Evolutionary conservation across 2,888 invertebrate genomes (phyloP).

Genomic region (Leucophora obtusa): DNA sequence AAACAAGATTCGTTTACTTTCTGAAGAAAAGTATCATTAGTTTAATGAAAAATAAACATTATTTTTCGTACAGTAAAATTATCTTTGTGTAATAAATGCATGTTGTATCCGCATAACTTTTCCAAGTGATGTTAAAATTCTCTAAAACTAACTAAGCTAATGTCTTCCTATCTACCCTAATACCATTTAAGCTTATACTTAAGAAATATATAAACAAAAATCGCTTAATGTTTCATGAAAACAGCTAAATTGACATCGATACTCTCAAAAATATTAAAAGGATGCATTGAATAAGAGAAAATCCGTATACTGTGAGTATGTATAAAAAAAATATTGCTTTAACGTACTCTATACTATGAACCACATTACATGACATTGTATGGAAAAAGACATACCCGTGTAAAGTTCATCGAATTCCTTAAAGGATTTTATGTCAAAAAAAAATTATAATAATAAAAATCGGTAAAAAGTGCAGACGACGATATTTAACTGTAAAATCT

Average conservation of each 20-base stretch:
- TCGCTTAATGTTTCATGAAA: not conserved
- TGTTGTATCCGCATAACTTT: too few species aligned
- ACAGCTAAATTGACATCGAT: not conserved
- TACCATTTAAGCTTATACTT: too few species aligned
- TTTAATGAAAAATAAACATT: too few species aligned
- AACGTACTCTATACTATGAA: not conserved
- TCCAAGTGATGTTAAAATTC: too few species aligned
- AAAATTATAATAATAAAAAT: constrained; percentile 1
- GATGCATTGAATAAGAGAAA: constrained; percentile 46
- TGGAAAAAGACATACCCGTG: constrained; percentile 42
- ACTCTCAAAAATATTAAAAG: constrained; percentile 21
- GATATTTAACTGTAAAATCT: not conserved
- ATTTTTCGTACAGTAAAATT: too few species aligned
- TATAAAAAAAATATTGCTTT: constrained; percentile 16
- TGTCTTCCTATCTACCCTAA: too few species aligned
- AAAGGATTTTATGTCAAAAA: not conserved
- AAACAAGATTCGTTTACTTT: too few species aligned
- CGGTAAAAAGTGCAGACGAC: not conserved
- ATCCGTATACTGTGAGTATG: constrained; percentile 48
- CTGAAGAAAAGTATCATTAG: too few species aligned
- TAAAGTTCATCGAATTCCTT: constrained; percentile 46
- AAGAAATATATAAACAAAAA: too few species aligned
- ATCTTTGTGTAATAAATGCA: too few species aligned
- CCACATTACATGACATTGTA: constrained; percentile 43
- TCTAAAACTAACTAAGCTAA: too few species aligned